Evolutionary conservation across 2,797 vertebrate genomes (phyloP), one percentile per base, ranked within the genome.

Genomic region (Chelon labrosus): DNA sequence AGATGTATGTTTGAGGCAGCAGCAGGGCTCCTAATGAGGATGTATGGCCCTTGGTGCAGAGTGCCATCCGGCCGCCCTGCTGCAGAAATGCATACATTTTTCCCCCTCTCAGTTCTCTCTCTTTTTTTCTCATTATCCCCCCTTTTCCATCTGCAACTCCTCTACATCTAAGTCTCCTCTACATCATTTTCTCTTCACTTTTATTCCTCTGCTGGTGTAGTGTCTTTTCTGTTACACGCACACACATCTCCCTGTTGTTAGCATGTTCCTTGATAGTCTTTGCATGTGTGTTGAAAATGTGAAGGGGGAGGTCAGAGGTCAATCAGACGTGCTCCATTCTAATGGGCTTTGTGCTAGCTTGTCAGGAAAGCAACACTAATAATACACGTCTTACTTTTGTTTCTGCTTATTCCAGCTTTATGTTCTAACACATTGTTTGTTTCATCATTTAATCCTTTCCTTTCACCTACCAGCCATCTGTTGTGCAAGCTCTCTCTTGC

Each of bases 21-120:
- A 80, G 79, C 79, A 78, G 77, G 62, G 37, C 19, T 70, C 66
- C 75, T 91, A 89, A 91, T 89, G 85, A 91, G 79, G 75, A 92
- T 84, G 47, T 81, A 88, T 89, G 78, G 77, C 73, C 49, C 46
- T 79, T 8, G 14, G 70, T 79, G 70, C 65, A 73, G 75, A 38
- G 67, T 56, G 67, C 77, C 78, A 82, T 70, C 65, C 57, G 13
- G 50, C 44, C 65, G 62, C 70, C 37, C 46, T 55, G 25, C 67
- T 77, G 64, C 71, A 76, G 58, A 69, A 80, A 79, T 66, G 54
- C 75, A 63, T 46, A 46, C 6, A 0, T 61, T 61, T 84, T 85
- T 61, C 83, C 84, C 57, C 54, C 66, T 73, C 52, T 65, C 25
- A 50, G 44, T 44, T 70, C 47, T 17, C 52, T 54, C 39, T 65